Conservation (phyloP, 2,113 vertebrate genomes). For the Tapirus terrestris region DNA sequence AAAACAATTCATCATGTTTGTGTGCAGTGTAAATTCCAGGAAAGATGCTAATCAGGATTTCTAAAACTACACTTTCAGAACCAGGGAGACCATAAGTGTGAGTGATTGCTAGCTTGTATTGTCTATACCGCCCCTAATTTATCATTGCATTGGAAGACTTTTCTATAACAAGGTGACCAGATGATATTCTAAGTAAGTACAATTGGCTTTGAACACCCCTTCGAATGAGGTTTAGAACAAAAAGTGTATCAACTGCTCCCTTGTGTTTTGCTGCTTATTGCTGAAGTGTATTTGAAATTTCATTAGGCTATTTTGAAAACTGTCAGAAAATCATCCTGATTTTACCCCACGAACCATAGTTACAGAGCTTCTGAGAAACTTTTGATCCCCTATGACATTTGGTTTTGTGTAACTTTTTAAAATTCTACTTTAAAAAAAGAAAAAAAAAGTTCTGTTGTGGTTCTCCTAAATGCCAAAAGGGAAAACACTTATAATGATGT, state of each 20-base stretch:
- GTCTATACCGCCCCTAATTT: not conserved
- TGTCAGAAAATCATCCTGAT: conserved; percentile 20
- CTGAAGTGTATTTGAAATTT: not conserved
- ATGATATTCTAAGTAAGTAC: not conserved
- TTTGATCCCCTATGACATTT: conserved; percentile 74
- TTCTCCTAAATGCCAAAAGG: conserved; percentile 62
- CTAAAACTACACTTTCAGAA: not conserved
- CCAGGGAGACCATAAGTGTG: not conserved
- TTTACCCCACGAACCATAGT: conserved; percentile 42
- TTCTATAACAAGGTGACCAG: not conserved
- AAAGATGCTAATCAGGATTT: not conserved
- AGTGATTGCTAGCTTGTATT: not conserved
- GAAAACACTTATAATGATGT: conserved; percentile 69
- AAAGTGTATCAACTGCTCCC: not conserved
- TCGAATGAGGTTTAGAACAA: not conserved
- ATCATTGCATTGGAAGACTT: not conserved
- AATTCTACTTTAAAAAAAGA: conserved; percentile 29
- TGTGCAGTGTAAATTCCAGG: not conserved
- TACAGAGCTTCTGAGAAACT: conserved; percentile 46
- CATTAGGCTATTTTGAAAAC: conserved; percentile 15
- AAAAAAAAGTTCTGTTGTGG: conserved; percentile 55
- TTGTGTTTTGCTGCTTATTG: not conserved
- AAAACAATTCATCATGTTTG: not conserved
- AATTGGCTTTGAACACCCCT: not conserved
- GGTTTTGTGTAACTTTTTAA: conserved; percentile 57